A percentile compares a stretch with the other conserved stretches of the same genome.
Evolutionary conservation across 2,888 invertebrate species (phyloP).

Genomic region (Platycheirus rosarum): DNA sequence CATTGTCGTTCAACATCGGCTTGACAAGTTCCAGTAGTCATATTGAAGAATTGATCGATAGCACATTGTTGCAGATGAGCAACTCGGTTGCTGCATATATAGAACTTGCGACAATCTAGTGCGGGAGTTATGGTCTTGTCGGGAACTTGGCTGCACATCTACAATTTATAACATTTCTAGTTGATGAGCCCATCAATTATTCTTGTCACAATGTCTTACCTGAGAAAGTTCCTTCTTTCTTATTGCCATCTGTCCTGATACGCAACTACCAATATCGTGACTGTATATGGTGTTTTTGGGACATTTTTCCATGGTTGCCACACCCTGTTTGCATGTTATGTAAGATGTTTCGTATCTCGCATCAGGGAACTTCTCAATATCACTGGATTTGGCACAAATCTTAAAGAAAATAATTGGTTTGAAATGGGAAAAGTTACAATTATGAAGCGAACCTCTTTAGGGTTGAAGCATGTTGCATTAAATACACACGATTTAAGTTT

Average conservation of each 20-base stretch:
- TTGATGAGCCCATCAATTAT: neutral
- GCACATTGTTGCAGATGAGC: slow-evolving; percentile 71
- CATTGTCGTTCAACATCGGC: slow-evolving; percentile 75
- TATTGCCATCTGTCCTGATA: slow-evolving; percentile 44
- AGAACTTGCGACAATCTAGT: slow-evolving; percentile 65
- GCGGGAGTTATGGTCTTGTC: slow-evolving; percentile 54
- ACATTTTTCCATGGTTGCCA: slow-evolving; percentile 45
- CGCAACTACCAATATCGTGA: slow-evolving; percentile 61
- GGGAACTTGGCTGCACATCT: slow-evolving; percentile 45
- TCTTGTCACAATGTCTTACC: slow-evolving; percentile 18
- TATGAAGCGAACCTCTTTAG: slow-evolving; percentile 26
- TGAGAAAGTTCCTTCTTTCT: slow-evolving; percentile 35
- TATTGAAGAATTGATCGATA: slow-evolving; percentile 76
- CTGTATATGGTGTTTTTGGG: slow-evolving; percentile 47
- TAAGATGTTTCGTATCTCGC: slow-evolving; percentile 37
- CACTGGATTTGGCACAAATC: slow-evolving; percentile 52
- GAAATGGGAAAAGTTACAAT: no score
- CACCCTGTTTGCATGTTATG: slow-evolving; percentile 38
- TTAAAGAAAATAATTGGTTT: neutral
- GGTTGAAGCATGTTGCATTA: slow-evolving; percentile 53
- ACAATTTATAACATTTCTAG: neutral
- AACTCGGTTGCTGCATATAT: slow-evolving; percentile 51
- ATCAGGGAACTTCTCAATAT: slow-evolving; percentile 60
- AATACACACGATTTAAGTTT: slow-evolving; percentile 38
- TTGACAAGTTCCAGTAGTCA: slow-evolving; percentile 50